Evolutionary conservation across 2,797 vertebrate genomes (phyloP).

Genomic region (Labroides dimidiatus): DNA sequence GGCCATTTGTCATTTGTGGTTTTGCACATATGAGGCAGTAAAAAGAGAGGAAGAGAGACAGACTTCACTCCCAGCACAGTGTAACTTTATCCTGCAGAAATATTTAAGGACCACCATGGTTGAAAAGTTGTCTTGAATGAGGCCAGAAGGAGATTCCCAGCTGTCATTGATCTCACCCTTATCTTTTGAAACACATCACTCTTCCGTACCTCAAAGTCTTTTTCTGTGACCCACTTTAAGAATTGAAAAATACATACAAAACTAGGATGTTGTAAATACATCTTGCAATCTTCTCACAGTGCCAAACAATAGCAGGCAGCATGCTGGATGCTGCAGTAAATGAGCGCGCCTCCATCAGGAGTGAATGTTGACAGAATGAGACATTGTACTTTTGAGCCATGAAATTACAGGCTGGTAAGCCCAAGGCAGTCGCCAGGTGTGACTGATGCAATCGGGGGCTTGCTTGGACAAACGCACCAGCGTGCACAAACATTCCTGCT

Average conservation of each 20-base stretch:
- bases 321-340: slow-evolving; percentile 62
- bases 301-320: slow-evolving; percentile 28
- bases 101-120: slow-evolving; percentile 32
- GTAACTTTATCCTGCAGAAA: slow-evolving; percentile 7
- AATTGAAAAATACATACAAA: slow-evolving; percentile 20
- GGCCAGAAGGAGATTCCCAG: slow-evolving; percentile 35
- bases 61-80: slow-evolving; percentile 8
- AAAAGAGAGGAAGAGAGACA: slow-evolving; percentile 9
- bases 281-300: slow-evolving; percentile 15
- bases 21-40: slow-evolving; percentile 22
- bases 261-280: slow-evolving; percentile 12
- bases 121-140: slow-evolving; percentile 8
- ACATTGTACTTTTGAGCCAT: slow-evolving; percentile 86
- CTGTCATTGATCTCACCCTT: slow-evolving; percentile 24
- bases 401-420: slow-evolving; percentile 87
- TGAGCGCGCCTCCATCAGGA: slow-evolving; percentile 78
- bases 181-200: slow-evolving; percentile 3
- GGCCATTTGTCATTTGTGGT: slow-evolving; percentile 49
- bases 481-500: slow-evolving; percentile 74
- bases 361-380: slow-evolving; percentile 88
- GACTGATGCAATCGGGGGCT: slow-evolving; percentile 85
- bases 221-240: slow-evolving; percentile 3
- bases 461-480: slow-evolving; percentile 85
- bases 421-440: slow-evolving; percentile 90
- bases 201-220: background rate